Base-by-base conservation (phyloP, 2,888 invertebrate species). In the Erynnis tages region DNA sequence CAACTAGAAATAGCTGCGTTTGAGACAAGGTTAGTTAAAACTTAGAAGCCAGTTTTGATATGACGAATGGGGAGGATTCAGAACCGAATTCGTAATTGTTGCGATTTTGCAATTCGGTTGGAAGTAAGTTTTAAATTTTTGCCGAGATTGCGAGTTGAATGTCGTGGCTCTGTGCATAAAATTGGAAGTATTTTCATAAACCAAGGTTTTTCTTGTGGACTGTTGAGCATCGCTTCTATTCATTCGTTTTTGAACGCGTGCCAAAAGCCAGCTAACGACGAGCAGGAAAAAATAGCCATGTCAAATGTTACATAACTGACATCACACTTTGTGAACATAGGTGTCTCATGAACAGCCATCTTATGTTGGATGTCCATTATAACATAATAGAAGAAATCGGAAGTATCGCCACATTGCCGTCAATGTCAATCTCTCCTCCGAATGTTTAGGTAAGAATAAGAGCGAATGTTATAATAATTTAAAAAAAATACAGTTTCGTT, bases 221-320 rank as follows among this genome's bases (percentile, higher is more conserved):
- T 32, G 38, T 45, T 19, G 30, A 45, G 32, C 45, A 52, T 16
- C 35, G 44, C 11, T 64, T 57, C 65, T 64, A 67, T 65, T 66
- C 68, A 66, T 44, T 44, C 35, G 69, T 70, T 78, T 79, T 86
- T 87, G 88, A 79, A 58, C 59, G 57, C 46, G 66, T 78, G 88
- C 87, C 88, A 88, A 76, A 65, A 70, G 48, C 63, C 73, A 79
- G 76, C 77, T 69, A 79, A 79, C 79, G 73, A 75, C 77, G 78
- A 75, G 76, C 72, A 75, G 78, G 76, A 82, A 86, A 86, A 86
- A 88, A 86, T 85, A 84, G 77, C 76, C 71, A 66, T 82, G 83
- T 84, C 82, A 77, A 76, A 74, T 68, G 67, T 84, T 82, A 64
- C 57, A 61, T 62, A 66, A 68, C 54, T 53, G 53, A 57, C 54